Evolutionary conservation across 2,113 vertebrate species (phyloP).

Genomic region (Vireo altiloquus): DNA sequence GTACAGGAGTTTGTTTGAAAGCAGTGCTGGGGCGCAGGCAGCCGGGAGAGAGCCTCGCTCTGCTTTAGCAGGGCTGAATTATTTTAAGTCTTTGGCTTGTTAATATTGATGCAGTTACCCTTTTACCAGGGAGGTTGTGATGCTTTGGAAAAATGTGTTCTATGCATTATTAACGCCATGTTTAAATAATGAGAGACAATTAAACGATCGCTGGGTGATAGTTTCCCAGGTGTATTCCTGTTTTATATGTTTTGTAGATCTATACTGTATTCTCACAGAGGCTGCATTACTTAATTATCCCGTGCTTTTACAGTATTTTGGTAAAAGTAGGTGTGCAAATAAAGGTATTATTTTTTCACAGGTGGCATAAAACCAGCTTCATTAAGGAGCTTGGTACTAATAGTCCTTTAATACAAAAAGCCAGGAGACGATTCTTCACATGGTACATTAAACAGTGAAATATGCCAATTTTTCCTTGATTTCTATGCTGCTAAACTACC

Average conservation of each 20-base stretch:
- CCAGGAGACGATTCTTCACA: constrained; percentile 58
- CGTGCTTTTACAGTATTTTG: constrained; percentile 4
- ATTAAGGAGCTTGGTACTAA: constrained; percentile 50
- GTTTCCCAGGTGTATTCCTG: constrained; percentile 10
- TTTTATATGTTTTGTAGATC: not conserved
- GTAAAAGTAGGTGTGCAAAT: constrained; percentile 23
- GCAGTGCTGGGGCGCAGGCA: not conserved
- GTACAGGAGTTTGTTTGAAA: not conserved
- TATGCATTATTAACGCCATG: not conserved
- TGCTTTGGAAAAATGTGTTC: not conserved
- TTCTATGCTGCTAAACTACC: constrained; percentile 65
- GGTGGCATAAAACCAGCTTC: constrained; percentile 33
- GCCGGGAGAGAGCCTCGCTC: fast-evolving
- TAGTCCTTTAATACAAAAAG: constrained; percentile 61
- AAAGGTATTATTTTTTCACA: constrained; percentile 38
- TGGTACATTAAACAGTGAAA: constrained; percentile 69
- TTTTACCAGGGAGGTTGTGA: not conserved
- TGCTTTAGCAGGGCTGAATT: not conserved
- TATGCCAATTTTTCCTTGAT: constrained; percentile 71
- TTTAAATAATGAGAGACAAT: constrained; percentile 33
- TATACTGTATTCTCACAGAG: not conserved
- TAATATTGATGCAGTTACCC: constrained; percentile 6
- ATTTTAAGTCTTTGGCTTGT: not conserved
- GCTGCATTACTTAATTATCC: constrained; percentile 21
- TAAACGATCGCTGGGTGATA: not conserved